phyloP scores from a whole-genome alignment of 2,888 invertebrate genomes.

The Keiferia lycopersicella region DNA sequence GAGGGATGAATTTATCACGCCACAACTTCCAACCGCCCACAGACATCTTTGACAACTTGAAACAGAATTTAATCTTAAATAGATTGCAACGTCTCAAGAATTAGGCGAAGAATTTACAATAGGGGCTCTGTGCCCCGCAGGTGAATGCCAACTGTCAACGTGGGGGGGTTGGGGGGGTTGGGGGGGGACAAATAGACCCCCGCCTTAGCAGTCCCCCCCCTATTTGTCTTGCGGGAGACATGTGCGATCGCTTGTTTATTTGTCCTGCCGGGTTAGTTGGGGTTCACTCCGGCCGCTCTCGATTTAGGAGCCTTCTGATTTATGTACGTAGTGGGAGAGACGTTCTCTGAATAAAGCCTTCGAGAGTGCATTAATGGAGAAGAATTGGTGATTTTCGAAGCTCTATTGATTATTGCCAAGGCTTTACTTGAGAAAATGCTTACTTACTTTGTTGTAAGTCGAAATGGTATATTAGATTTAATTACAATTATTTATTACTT shows the following conservation, averaged over 20 bases:
- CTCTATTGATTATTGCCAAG: background rate
- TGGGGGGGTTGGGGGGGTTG: slow-evolving; percentile 32
- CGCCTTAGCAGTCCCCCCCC: slow-evolving; percentile 38
- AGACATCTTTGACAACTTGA: slow-evolving; percentile 23
- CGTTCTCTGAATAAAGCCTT: slow-evolving; percentile 8
- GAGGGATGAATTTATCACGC: slow-evolving; percentile 14
- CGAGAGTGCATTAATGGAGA: background rate
- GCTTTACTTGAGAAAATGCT: background rate
- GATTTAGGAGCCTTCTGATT: slow-evolving; percentile 23
- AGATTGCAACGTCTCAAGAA: slow-evolving; percentile 44
- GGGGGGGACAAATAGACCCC: slow-evolving; percentile 34
- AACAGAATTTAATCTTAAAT: slow-evolving; percentile 37
- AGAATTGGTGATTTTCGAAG: background rate
- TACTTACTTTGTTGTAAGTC: no score
- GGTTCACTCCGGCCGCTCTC: slow-evolving; percentile 20
- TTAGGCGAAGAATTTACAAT: slow-evolving; percentile 44
- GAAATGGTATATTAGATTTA: no score
- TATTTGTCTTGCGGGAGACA: slow-evolving; percentile 72
- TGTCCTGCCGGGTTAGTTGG: slow-evolving; percentile 50
- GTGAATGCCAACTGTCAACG: slow-evolving; percentile 70
- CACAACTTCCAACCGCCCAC: slow-evolving; percentile 1
- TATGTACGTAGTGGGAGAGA: slow-evolving; percentile 9
- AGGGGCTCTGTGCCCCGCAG: slow-evolving; percentile 50
- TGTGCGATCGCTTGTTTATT: slow-evolving; percentile 70
- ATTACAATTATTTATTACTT: no score